phyloP scores from a whole-genome alignment of 2,113 vertebrate genomes.

The Sapayoa aenigma region DNA sequence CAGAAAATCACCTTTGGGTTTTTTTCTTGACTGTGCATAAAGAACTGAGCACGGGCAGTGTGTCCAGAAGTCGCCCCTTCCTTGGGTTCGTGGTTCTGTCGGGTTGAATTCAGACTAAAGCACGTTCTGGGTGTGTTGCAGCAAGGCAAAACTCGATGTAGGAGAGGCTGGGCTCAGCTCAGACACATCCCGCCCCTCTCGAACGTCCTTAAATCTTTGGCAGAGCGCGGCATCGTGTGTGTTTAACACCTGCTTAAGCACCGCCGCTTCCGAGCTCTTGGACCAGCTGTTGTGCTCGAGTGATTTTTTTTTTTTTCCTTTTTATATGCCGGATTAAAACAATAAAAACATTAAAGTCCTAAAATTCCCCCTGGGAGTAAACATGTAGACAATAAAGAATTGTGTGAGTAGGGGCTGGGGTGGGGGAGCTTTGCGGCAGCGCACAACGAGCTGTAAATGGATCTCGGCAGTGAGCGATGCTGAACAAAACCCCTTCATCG shows the following conservation, averaged over 20 bases:
- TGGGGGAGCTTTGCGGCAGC: neutral
- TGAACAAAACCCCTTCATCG: neutral
- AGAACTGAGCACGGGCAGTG: fast-evolving
- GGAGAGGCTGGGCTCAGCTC: neutral
- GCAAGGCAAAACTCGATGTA: fast-evolving
- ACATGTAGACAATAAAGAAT: neutral
- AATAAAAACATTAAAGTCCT: slow-evolving; percentile 11
- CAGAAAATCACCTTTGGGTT: neutral
- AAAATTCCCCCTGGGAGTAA: neutral
- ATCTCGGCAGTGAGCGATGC: neutral
- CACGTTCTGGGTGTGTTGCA: neutral
- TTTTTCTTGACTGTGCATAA: neutral
- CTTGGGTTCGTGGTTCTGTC: neutral
- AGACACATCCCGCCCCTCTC: neutral
- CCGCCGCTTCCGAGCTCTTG: neutral
- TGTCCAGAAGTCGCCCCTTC: neutral
- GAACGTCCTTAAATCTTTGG: neutral
- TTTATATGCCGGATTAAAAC: slow-evolving; percentile 12
- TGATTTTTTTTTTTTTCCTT: neutral
- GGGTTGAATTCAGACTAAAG: neutral
- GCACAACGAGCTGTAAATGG: neutral
- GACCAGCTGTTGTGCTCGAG: slow-evolving; percentile 26
- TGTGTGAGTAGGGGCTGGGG: neutral
- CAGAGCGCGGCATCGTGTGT: neutral
- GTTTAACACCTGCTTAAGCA: slow-evolving; percentile 21